Base-by-base conservation (phyloP, 2,113 vertebrate genomes). In the Coregonus clupeaformis region DNA sequence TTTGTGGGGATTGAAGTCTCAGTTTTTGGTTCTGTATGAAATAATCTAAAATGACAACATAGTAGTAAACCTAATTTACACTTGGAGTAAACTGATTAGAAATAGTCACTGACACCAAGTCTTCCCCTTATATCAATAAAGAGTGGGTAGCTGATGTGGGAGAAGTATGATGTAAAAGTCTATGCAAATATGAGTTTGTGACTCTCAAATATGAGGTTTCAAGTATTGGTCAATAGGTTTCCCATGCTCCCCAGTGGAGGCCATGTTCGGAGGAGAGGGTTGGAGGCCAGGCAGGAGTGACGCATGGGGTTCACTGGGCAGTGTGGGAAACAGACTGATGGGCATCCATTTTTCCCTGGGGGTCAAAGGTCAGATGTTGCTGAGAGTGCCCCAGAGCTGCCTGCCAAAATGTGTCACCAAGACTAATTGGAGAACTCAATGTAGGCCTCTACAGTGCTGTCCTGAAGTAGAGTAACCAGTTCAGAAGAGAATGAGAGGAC, bases 261-360 rank as follows among this genome's bases (percentile, higher is more conserved):
- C 9, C 68, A 68, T 52, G 27, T 57, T 59, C 9, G 70, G 24
- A 20, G 49, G 22, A 78, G 82, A 75, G 18, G 83, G 80, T 85
- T 81, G 79, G 66, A 87, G 86, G 85, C 75, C 83, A 83, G 30
- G 20, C 72, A 69, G 69, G 63, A 84, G 78, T 91, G 89, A 92
- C 71, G 76, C 75, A 84, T 22, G 72, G 78, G 64, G 79, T 69
- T 70, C 30, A 65, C 71, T 32, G 6, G 68, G 69, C 81, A 68
- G 79, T 90, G 80, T 90, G 89, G 85, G 87, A 91, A 91, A 82
- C 66, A 85, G 71, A 75, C 68, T 52, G 72, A 32, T 45, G 52
- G 63, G 57, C 75, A 71, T 82, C 60, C 63, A 81, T 77, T 77
- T 71, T 79, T 27, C 69, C 63, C 62, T 64, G 63, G 20, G 65